phyloP scores from a whole-genome alignment of 1,140 invertebrate genomes.

The Aphelinus atriplicis region DNA sequence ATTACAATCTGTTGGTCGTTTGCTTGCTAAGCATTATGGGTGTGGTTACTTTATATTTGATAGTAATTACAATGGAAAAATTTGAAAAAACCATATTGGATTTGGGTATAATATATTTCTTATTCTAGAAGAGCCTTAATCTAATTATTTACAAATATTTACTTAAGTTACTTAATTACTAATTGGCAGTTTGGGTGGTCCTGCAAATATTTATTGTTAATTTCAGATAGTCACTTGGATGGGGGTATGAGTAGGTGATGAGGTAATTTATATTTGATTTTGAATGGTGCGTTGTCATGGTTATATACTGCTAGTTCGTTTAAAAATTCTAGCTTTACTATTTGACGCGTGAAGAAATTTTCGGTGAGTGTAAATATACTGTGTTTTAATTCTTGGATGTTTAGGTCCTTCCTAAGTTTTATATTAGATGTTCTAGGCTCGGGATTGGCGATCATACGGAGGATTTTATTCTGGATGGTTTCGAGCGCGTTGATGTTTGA shows the following conservation, averaged over 20 bases:
- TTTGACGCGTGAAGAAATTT: too few relatives aligned
- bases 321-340: too few relatives aligned
- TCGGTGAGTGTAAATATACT: too few relatives aligned
- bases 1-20: background rate
- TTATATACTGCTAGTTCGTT: too few relatives aligned
- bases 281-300: constrained; percentile 8
- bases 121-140: too few relatives aligned
- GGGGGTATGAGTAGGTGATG: too few relatives aligned
- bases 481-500: background rate
- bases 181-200: background rate
- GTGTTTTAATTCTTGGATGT: background rate
- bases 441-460: background rate
- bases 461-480: background rate
- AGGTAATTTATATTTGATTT: constrained; percentile 15
- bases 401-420: constrained; percentile 19
- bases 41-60: background rate
- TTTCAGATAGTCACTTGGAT: too few relatives aligned
- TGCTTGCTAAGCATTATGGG: background rate
- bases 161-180: too few relatives aligned
- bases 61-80: background rate
- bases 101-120: too few relatives aligned
- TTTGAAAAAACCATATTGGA: too few relatives aligned
- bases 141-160: too few relatives aligned
- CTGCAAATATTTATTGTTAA: too few relatives aligned
- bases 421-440: background rate